These are phyloP conservation scores for Acomys russatus DNA, from an alignment of 2,797 vertebrate genomes.

Conservation along the genomic window DNA sequence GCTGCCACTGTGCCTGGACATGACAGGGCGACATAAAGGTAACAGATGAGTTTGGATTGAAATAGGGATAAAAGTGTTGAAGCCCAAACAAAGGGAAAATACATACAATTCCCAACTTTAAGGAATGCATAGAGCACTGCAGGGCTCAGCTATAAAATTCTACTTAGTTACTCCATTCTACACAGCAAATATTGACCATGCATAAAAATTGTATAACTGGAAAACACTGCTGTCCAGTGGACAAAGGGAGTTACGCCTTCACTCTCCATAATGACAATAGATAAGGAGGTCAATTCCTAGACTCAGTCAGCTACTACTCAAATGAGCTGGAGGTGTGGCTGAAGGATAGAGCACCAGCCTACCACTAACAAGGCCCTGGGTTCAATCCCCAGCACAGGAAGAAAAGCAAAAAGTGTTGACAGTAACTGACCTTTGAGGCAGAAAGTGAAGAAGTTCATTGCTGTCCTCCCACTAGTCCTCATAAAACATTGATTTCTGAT, in stretches of 20 bases:
- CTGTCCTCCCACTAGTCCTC: background rate
- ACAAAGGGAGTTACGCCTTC: background rate
- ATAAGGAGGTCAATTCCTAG: background rate
- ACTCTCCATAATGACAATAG: background rate
- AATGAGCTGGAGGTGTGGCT: background rate
- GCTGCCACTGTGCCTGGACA: background rate
- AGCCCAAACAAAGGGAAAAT: conserved; percentile 15
- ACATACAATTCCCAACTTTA: background rate
- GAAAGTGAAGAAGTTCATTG: background rate
- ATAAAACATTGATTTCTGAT: background rate
- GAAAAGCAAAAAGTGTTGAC: background rate
- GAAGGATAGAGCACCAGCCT: background rate
- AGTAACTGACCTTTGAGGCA: background rate
- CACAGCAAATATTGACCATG: background rate
- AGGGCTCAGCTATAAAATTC: background rate
- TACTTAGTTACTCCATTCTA: background rate
- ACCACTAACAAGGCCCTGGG: background rate
- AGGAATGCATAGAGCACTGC: background rate
- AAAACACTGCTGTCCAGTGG: background rate
- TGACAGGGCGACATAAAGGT: background rate
- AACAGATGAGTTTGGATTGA: background rate
- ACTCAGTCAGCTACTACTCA: background rate
- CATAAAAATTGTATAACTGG: background rate
- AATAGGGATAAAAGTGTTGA: background rate
- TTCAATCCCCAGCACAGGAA: background rate